phyloP scores from a whole-genome alignment of 2,888 invertebrate species.

The Chymomyza fuscimana region DNA sequence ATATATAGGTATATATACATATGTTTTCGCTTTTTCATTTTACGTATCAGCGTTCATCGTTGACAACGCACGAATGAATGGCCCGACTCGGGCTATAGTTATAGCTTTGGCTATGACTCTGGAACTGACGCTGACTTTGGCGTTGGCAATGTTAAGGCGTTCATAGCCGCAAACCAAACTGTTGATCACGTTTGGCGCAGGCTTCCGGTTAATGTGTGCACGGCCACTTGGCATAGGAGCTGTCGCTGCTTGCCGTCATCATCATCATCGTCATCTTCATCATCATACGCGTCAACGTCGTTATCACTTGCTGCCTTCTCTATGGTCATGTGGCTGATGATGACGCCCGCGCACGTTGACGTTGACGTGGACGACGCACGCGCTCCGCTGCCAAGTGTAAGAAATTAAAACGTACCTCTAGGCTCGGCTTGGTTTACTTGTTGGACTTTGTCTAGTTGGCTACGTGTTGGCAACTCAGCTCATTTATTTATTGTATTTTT shows the following conservation, averaged over 20 bases:
- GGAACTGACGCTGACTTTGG: background rate
- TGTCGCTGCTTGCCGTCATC: conserved; percentile 3
- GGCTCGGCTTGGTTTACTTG: conserved; percentile 34
- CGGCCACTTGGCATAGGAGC: conserved; percentile 40
- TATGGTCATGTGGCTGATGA: conserved; percentile 45
- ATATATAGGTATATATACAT: conserved; percentile 14
- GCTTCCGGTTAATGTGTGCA: conserved; percentile 77
- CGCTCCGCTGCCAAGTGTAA: conserved; percentile 61
- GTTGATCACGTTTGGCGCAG: conserved; percentile 79
- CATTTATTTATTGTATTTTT: conserved; percentile 74
- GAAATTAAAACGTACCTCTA: conserved; percentile 68
- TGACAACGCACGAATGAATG: conserved; percentile 74
- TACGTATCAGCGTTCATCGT: conserved; percentile 71
- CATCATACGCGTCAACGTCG: background rate
- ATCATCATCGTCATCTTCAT: background rate
- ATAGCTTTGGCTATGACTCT: background rate
- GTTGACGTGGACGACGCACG: conserved; percentile 62
- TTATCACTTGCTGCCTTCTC: conserved; percentile 30
- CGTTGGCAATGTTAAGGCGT: conserved; percentile 20
- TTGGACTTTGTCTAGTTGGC: conserved; percentile 66
- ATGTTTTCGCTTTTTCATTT: conserved; percentile 52
- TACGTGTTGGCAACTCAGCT: conserved; percentile 72
- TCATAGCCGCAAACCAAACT: conserved; percentile 75
- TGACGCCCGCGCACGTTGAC: conserved; percentile 68
- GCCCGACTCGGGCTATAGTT: conserved; percentile 29